Base-by-base conservation (phyloP, 2,113 vertebrate genomes). In the Colaptes auratus region DNA sequence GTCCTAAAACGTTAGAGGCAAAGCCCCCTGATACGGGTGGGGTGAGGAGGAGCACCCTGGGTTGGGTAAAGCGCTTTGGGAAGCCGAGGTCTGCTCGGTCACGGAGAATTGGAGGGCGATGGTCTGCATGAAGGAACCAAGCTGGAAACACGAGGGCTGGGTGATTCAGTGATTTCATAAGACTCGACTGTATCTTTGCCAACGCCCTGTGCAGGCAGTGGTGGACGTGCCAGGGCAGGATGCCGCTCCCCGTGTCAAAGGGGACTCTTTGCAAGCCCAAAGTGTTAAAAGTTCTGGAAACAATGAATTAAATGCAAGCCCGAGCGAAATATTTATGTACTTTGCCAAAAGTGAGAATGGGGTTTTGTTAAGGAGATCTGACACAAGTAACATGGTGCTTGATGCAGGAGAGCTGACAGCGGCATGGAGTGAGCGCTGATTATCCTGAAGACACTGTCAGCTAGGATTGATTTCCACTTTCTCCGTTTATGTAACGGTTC, bases 401-500 rank as follows among this genome's bases (percentile, higher is more conserved):
- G 98, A 98, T 95, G 95, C 96, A 96, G 95, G 96, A 82, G 96
- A 98, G 96, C 96, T 98, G 97, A 98, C 98, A 98, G 98, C 96
- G 95, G 97, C 98, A 98, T 98, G 97, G 97, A 98, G 98, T 98
- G 98, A 98, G 98, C 98, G 97, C 98, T 96, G 98, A 98, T 98
- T 99, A 98, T 99, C 99, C 99, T 95, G 98, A 98, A 99, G 99
- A 99, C 98, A 98, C 98, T 99, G 99, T 99, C 99, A 99, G 98
- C 97, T 97, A 96, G 98, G 98, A 99, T 99, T 99, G 98, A 99
- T 99, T 98, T 99, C 98, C 98, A 98, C 98, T 97, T 97, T 97
- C 97, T 97, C 98, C 96, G 96, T 98, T 98, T 97, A 98, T 98
- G 98, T 98, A 98, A 98, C 98, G 94, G 97, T 98, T 98, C 98